Evolutionary conservation across 2,888 invertebrate genomes (phyloP), one percentile per base, ranked within the genome.

Genomic region (Ernsta delagoae): DNA sequence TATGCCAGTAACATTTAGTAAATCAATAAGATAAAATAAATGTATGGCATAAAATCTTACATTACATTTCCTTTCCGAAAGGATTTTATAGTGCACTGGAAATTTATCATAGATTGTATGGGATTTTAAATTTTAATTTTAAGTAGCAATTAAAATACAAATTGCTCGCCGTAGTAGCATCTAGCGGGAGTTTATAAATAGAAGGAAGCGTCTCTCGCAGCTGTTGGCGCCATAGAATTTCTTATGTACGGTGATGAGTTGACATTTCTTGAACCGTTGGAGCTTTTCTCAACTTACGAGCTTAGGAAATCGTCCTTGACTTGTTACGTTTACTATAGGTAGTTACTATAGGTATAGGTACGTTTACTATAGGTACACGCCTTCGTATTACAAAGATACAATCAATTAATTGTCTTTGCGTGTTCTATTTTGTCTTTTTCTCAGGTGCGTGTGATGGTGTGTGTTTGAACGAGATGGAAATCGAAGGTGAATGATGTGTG

Each of bases 251-350:
- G 80, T 82, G 77, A 79, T 87, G 84, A 65, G 24, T 79, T 86
- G 84, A 83, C 82, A 86, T 89, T 87, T 87, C 77, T 78, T 72
- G 79, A 83, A 82, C 11, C 8, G 57, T 59, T 34, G 34, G 39
- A 63, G 45, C 59, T 59, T 80, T 79, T 78, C 79, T 77, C 80
- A 78, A 77, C 80, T 62, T 60, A 45, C 31, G 50, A 72, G 81
- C 85, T 89, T 89, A 83, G 85, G 82, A 84, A 86, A 82, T 78
- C 85, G 90, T 86, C 90, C 92, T 92, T 92, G 90, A 81, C 78
- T 80, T 72, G 74, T 3, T 75, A 75, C 76, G 74, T 83, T 90
- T 90, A 84, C 83, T 87, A 89, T 88, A n/a, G n/a, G n/a, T n/a
- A n/a, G n/a, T n/a, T n/a, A n/a, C n/a, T n/a, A n/a, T n/a, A n/a